These are phyloP conservation scores for Papilio glaucus DNA, from an alignment of 1,140 invertebrate genomes.

Conservation along the genomic window DNA sequence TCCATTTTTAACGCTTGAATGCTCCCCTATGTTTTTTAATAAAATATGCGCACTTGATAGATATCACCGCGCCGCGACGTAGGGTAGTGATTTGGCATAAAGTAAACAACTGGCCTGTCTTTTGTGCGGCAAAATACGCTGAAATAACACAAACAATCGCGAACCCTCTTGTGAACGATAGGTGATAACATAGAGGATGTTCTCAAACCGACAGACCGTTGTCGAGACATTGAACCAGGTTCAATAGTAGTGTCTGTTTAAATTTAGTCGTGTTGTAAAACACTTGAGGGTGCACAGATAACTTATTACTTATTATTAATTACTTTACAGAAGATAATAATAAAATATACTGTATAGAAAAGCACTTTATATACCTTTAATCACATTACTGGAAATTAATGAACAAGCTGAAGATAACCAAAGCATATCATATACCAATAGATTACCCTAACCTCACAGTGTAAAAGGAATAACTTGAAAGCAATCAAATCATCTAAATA, in stretches of 20 bases:
- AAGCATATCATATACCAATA: too few relatives aligned
- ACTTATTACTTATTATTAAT: background rate
- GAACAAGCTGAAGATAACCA: too few relatives aligned
- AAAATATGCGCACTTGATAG: constrained; percentile 75
- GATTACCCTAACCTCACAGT: too few relatives aligned
- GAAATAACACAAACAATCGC: constrained; percentile 78
- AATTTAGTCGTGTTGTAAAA: too few relatives aligned
- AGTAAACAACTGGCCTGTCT: constrained; percentile 74
- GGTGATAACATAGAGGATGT: constrained; percentile 63
- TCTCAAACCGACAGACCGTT: background rate
- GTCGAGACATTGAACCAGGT: background rate
- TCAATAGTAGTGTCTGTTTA: too few relatives aligned
- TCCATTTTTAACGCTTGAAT: constrained; percentile 48
- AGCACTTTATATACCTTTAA: too few relatives aligned
- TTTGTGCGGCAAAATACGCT: constrained; percentile 72
- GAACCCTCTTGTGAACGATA: constrained; percentile 64
- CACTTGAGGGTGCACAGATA: too few relatives aligned
- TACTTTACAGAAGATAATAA: too few relatives aligned
- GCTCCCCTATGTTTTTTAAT: constrained; percentile 73
- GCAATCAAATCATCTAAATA: too few relatives aligned
- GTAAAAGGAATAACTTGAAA: too few relatives aligned
- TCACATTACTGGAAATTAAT: too few relatives aligned
- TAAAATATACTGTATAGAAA: too few relatives aligned
- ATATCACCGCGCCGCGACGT: constrained; percentile 65
- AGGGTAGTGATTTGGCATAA: constrained; percentile 66